A percentile compares a stretch with the other conserved stretches of the same genome.
Conservation (phyloP, 2,888 invertebrate genomes). For the Pandemis heparana region DNA sequence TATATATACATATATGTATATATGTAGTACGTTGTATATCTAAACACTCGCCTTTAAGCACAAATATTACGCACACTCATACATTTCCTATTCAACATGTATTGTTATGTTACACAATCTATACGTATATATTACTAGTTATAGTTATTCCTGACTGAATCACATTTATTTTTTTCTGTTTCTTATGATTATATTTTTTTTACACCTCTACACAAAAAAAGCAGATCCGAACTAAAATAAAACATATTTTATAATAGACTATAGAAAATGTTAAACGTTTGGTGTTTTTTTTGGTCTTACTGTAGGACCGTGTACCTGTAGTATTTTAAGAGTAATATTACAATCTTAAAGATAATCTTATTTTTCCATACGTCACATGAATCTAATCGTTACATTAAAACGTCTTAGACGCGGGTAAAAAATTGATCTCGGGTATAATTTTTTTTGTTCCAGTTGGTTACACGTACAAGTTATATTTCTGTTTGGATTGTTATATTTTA, state of each 20-base stretch:
- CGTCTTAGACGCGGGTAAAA: constrained; percentile 2
- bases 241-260: constrained; percentile 34
- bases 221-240: constrained; percentile 26
- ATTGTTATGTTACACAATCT: constrained; percentile 49
- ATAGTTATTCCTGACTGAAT: constrained; percentile 68
- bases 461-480: not conserved
- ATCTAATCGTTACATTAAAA: not conserved
- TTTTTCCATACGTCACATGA: constrained; percentile 23
- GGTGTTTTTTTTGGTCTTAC: constrained; percentile 35
- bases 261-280: constrained; percentile 31
- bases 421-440: not conserved
- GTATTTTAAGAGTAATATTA: constrained; percentile 29
- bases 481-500: too few species aligned
- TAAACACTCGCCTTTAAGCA: constrained; percentile 58
- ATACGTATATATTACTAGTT: constrained; percentile 59
- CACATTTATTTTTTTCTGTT: constrained; percentile 67
- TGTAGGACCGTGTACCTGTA: constrained; percentile 31
- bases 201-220: constrained; percentile 28
- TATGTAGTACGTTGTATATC: constrained; percentile 47
- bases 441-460: not conserved
- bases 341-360: constrained; percentile 28
- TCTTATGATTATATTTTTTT: constrained; percentile 54
- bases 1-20: constrained; percentile 50
- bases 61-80: constrained; percentile 52
- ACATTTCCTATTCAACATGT: constrained; percentile 56